phyloP scores from a whole-genome alignment of 64 coral and sea anemone species.

The Exaiptasia diaphana region DNA sequence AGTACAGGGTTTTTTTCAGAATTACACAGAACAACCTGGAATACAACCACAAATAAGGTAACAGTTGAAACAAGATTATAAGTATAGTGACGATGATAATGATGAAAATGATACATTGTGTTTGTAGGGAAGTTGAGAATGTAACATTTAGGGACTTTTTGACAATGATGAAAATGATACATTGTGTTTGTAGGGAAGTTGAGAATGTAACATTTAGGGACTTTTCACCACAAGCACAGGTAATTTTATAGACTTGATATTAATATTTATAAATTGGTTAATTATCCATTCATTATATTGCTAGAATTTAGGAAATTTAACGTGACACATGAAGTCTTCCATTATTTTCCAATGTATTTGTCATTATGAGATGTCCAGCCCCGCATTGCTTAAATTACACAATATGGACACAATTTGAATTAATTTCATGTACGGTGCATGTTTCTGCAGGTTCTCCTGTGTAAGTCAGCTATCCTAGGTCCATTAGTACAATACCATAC shows the following conservation, averaged over 20 bases:
- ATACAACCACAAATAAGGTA: slow-evolving; percentile 78
- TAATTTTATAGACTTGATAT: neutral
- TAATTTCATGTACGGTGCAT: no score
- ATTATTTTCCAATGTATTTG: no score
- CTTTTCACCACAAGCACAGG: slow-evolving; percentile 42
- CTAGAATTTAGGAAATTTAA: no score
- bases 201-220: slow-evolving; percentile 19
- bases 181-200: slow-evolving; percentile 20
- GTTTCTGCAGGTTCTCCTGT: slow-evolving; percentile 10
- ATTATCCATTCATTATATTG: no score
- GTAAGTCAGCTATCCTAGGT: slow-evolving; percentile 66
- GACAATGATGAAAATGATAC: neutral
- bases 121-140: neutral
- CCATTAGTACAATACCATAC: slow-evolving; percentile 78
- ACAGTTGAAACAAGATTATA: neutral
- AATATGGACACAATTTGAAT: no score
- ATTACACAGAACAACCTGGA: slow-evolving; percentile 89
- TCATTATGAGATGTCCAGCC: no score
- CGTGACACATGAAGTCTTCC: no score
- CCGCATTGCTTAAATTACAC: no score
- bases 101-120: neutral
- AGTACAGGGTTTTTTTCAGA: slow-evolving; percentile 16
- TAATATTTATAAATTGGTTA: no score
- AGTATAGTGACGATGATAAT: neutral
- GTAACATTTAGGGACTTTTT: neutral